These are phyloP conservation scores for Lithosia quadra DNA, from an alignment of 2,888 invertebrate genomes.

Conservation along the genomic window DNA sequence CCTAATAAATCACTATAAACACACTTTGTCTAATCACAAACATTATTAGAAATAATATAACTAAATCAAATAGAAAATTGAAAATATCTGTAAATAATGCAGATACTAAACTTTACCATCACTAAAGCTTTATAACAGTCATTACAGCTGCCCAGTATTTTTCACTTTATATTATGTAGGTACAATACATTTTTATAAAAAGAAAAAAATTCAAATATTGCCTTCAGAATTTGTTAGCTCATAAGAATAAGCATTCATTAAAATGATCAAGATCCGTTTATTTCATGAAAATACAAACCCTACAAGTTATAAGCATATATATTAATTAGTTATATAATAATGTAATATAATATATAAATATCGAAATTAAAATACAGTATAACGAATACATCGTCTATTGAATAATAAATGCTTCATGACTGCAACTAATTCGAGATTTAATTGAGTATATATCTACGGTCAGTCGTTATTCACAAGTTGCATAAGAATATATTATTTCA, in stretches of 20 bases:
- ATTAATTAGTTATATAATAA: slow-evolving; percentile 33
- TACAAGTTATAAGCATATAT: slow-evolving; percentile 49
- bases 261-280: slow-evolving; percentile 34
- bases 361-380: slow-evolving; percentile 49
- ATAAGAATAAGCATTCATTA: slow-evolving; percentile 25
- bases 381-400: slow-evolving; percentile 48
- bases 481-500: slow-evolving; percentile 72
- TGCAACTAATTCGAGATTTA: slow-evolving; percentile 65
- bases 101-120: slow-evolving; percentile 39
- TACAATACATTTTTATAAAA: slow-evolving; percentile 47
- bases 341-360: too few species aligned
- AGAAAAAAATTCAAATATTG: slow-evolving; percentile 36
- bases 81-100: slow-evolving; percentile 48
- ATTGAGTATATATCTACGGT: slow-evolving; percentile 67
- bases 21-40: slow-evolving; percentile 68
- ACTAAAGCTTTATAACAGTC: slow-evolving; percentile 51
- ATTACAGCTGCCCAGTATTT: slow-evolving; percentile 57
- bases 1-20: slow-evolving; percentile 80
- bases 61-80: slow-evolving; percentile 52
- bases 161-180: slow-evolving; percentile 39
- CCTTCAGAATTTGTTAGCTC: slow-evolving; percentile 39
- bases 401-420: slow-evolving; percentile 64
- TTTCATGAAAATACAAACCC: slow-evolving; percentile 42
- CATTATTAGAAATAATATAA: slow-evolving; percentile 57
- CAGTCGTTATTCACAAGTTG: slow-evolving; percentile 80